Base-by-base conservation (phyloP, 2,888 invertebrate genomes). In the Caenorhabditis plicata region DNA sequence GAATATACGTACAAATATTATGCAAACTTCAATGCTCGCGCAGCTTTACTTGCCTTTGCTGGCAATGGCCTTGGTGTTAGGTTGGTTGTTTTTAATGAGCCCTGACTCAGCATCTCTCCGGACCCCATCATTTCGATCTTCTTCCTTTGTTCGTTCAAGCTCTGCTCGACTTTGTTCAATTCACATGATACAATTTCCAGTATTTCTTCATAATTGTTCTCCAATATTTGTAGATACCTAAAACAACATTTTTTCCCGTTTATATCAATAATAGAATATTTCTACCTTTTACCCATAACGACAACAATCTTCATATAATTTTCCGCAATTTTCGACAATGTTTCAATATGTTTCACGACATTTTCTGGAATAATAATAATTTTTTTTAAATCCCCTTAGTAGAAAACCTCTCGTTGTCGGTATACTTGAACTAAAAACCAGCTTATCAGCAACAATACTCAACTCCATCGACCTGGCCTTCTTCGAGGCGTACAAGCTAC, bases 131-230 rank as follows among this genome's bases (percentile, higher is more conserved):
- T 22, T 15, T 40, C 40, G 15, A 27, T 27, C 19, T 27, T 26
- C 27, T 42, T 42, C 7, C 20, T 20, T 31, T 42, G 42, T 31
- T 42, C 29, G 4, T 3, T 15, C 11, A 15, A 22, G 2, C 29
- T 5, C 19, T n/a, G 5, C 7, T 8, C n/a, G 8, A 15, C 42
- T 31, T 27, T 27, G 20, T 13, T 7, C n/a, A 42, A 13, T 31
- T 42, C 15, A 5, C 31, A 27, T 27, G 29, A 20, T 5, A 42
- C 42, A 7, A 42, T 11, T 31, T 42, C 42, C 2, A 31, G 15
- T 20, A 61, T 54, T 4, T 42, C 54, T 23, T 50, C 54, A 7
- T 52, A 35, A 31, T 61, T 51, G 11, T 61, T 61, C n/a, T 54
- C 60, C 4, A 15, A 27, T 29, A 61, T 40, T 8, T 44, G 53